Percentiles rank a stretch among this genome's conserved stretches.
These are phyloP conservation scores for Pelosia muscerda DNA, from an alignment of 2,888 invertebrate genomes.

Conservation along the genomic window DNA sequence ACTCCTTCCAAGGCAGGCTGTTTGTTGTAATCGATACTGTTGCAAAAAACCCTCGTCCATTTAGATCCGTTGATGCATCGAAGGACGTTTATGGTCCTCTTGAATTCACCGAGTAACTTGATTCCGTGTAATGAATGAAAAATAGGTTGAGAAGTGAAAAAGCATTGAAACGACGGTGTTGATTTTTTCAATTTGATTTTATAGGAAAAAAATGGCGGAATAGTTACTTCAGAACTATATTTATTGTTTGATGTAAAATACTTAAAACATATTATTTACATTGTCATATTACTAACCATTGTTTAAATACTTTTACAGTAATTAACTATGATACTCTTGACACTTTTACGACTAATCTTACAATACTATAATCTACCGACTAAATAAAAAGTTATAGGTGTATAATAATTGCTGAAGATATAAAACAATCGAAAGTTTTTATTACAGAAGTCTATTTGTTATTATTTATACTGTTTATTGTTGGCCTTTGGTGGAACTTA, in stretches of 20 bases:
- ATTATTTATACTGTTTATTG: no score
- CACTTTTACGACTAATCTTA: neutral
- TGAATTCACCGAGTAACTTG: conserved; percentile 7
- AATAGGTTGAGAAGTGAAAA: neutral
- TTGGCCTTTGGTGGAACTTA: no score
- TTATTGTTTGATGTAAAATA: neutral
- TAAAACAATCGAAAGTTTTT: neutral
- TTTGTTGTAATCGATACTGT: conserved; percentile 8
- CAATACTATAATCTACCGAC: neutral
- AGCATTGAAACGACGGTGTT: neutral
- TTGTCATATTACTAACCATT: neutral
- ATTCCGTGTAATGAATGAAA: neutral
- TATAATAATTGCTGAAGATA: neutral
- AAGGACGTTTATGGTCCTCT: conserved; percentile 1
- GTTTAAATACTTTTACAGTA: neutral
- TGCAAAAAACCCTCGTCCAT: neutral
- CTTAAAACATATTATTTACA: neutral
- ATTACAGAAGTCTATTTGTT: no score
- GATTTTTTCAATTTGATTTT: neutral
- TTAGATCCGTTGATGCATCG: neutral
- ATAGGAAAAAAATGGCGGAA: neutral
- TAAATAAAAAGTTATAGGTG: neutral
- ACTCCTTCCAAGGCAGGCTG: conserved; percentile 10
- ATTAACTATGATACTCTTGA: neutral
- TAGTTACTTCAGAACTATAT: neutral